Evolutionary conservation across 2,797 vertebrate genomes (phyloP), one percentile per base, ranked within the genome.

Genomic region (Sternarchorhynchus goeldii): DNA sequence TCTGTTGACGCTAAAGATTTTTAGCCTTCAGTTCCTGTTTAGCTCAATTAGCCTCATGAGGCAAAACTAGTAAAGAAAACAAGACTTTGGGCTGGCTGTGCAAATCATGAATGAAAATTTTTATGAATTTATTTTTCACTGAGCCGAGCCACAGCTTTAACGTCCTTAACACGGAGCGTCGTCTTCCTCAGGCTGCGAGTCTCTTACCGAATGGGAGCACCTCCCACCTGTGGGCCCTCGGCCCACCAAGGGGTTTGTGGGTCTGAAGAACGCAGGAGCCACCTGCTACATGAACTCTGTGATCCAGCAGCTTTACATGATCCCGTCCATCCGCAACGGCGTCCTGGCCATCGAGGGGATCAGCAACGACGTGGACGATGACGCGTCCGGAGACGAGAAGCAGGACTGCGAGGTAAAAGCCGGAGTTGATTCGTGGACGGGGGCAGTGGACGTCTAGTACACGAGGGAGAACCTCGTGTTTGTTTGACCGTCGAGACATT

Each of bases 231-330:
- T 99, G 77, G 97, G 97, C 31, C 97, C 97, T 6, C 93, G 97
- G 73, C 97, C 96, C 0, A 96, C 94, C 74, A 99, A 98, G 88
- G 97, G 97, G 86, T 99, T 99, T 85, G 97, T 99, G 72, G 97
- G 97, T 12, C 89, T 99, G 29, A 99, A 99, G 93, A 99, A 99
- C 18, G 97, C 97, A 0, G 97, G 97, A 64, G 97, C 97, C 86
- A 99, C 97, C 65, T 99, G 97, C 88, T 99, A 99, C 74, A 99
- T 99, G 97, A 99, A 99, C 92, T 99, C 97, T 16, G 97, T 99
- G 82, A 99, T 99, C 87, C 97, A 99, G 91, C 97, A 99, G 88
- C 91, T 99, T 18, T 99, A 99, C 88, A 99, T 99, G 97, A 99
- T 99, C 90, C 97, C 97, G 58, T 95, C 96, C 25, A 98, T 99